Percentiles rank a stretch among this genome's conserved stretches.
Evolutionary conservation across 2,797 vertebrate species (phyloP).

Genomic region (Rousettus madagascariensis): DNA sequence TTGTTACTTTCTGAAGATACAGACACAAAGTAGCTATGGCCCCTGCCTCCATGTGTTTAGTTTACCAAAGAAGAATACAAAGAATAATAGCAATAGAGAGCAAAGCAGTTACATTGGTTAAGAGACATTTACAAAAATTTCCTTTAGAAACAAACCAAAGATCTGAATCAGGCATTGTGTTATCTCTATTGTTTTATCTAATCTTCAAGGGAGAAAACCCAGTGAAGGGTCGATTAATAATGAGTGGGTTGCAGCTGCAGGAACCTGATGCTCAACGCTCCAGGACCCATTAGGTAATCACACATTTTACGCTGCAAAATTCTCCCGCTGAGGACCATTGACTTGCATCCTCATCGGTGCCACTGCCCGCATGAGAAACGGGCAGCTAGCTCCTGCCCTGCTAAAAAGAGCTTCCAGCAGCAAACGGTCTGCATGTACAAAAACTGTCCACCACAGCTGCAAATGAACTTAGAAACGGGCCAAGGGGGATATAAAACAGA

Average conservation of each 20-base stretch:
- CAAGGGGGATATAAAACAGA: background rate
- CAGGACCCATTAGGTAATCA: background rate
- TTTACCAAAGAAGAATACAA: background rate
- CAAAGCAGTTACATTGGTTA: background rate
- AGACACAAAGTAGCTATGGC: background rate
- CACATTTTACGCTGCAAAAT: background rate
- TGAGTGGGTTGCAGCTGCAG: background rate
- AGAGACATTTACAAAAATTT: background rate
- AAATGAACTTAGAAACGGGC: background rate
- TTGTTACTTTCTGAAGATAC: background rate
- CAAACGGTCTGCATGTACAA: background rate
- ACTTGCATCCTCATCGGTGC: rapidly evolving
- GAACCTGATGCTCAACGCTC: background rate
- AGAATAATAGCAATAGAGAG: background rate
- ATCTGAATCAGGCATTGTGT: background rate
- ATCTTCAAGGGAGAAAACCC: background rate
- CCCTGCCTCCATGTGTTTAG: background rate
- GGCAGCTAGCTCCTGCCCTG: background rate
- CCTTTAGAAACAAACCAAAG: background rate
- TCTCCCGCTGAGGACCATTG: background rate
- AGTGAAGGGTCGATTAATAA: background rate
- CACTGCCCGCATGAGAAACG: background rate
- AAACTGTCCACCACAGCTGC: background rate
- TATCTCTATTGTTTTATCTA: background rate
- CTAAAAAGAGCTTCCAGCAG: background rate